Conservation (phyloP, 2,113 vertebrate species). For the Leptobrachium leishanense region DNA sequence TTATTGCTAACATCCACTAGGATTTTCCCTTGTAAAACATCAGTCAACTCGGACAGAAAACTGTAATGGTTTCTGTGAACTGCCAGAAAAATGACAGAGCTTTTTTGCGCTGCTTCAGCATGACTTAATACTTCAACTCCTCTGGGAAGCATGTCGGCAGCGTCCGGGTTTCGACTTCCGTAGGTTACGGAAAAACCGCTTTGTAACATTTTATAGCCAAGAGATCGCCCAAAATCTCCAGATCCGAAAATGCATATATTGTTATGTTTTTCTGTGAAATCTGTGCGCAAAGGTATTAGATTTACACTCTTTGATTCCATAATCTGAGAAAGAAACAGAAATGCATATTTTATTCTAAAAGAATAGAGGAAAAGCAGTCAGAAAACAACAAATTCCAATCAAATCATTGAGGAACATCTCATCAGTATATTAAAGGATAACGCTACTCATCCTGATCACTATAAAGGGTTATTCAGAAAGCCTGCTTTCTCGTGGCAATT, state of each 20-base stretch:
- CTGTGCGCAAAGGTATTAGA: conserved; percentile 55
- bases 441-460: too few species aligned
- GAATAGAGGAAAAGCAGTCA: too few species aligned
- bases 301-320: conserved; percentile 65
- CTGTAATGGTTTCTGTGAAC: conserved; percentile 81
- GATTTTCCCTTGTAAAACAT: conserved; percentile 77
- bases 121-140: conserved; percentile 73
- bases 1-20: conserved; percentile 96
- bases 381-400: too few species aligned
- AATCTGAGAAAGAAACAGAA: conserved; percentile 18
- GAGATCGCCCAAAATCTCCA: conserved; percentile 75
- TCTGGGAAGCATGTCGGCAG: conserved; percentile 64
- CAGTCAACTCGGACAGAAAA: conserved; percentile 69
- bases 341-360: not conserved
- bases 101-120: conserved; percentile 69
- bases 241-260: conserved; percentile 80
- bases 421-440: too few species aligned
- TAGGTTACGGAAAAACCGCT: conserved; percentile 69
- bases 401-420: too few species aligned
- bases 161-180: conserved; percentile 68
- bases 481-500: too few species aligned
- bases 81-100: conserved; percentile 75
- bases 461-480: too few species aligned
- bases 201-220: conserved; percentile 73
- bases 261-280: conserved; percentile 56